A percentile compares a stretch with the other conserved stretches of the same genome.
Evolutionary conservation across 2,888 invertebrate genomes (phyloP).

Genomic region (Drosophila ezoana): DNA sequence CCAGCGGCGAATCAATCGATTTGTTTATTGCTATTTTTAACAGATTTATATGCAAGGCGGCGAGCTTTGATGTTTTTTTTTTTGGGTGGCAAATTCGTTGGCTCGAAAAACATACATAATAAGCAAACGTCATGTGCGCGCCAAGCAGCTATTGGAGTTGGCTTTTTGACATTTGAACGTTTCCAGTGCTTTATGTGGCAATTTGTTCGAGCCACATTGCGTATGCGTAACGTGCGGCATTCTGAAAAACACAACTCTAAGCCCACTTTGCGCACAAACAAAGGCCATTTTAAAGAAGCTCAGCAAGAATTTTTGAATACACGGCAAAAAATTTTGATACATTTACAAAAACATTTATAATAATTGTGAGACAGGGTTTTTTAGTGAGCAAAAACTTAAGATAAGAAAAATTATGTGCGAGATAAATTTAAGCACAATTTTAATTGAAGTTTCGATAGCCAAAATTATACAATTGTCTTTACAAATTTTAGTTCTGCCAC

Average conservation of each 20-base stretch:
- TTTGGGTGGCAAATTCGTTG: slow-evolving; percentile 1
- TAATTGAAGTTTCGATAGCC: background rate
- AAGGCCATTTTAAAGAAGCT: no score
- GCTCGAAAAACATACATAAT: slow-evolving; percentile 7
- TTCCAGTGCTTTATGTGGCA: slow-evolving; percentile 1
- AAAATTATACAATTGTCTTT: no score
- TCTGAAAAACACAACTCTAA: slow-evolving; percentile 11
- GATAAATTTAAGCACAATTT: no score
- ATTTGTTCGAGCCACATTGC: slow-evolving; percentile 19
- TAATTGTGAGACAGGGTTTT: no score
- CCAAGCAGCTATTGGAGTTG: slow-evolving; percentile 6
- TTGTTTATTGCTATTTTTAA: slow-evolving; percentile 19
- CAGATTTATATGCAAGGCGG: slow-evolving; percentile 30
- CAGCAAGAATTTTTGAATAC: no score
- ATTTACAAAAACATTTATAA: no score
- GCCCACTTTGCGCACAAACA: background rate
- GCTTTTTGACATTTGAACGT: background rate
- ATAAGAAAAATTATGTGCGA: no score
- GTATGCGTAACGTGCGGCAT: slow-evolving; percentile 28
- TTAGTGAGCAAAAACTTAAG: background rate
- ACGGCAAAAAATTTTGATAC: no score
- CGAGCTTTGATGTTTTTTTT: slow-evolving; percentile 32
- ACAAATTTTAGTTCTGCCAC: no score
- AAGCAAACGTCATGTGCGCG: slow-evolving; percentile 3
- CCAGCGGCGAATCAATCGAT: slow-evolving; percentile 25